phyloP scores from a whole-genome alignment of 2,888 invertebrate species.

The Unio delphinus region DNA sequence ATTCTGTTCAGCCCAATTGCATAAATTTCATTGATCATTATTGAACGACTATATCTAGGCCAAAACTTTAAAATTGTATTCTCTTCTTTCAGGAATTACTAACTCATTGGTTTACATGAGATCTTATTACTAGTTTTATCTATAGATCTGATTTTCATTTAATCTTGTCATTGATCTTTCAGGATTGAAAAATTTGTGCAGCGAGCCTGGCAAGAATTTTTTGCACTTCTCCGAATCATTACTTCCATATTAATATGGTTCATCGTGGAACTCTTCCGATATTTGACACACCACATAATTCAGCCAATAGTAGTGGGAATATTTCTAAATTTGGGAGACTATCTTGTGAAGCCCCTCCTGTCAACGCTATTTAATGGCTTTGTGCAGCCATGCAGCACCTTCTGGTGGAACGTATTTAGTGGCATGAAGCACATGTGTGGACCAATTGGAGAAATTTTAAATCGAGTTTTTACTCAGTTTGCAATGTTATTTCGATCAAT shows the following conservation, averaged over 20 bases:
- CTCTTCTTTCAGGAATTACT: no score
- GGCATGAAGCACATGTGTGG: slow-evolving; percentile 43
- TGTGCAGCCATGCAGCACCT: slow-evolving; percentile 43
- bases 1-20: no score
- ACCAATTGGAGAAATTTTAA: slow-evolving; percentile 42
- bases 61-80: no score
- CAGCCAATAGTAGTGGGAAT: slow-evolving; percentile 45
- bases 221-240: slow-evolving; percentile 39
- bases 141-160: no score
- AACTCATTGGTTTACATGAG: no score
- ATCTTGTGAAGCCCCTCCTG: slow-evolving; percentile 45
- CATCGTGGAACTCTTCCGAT: slow-evolving; percentile 41
- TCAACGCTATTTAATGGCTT: slow-evolving; percentile 45
- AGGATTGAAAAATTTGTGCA: slow-evolving; percentile 39
- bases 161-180: slow-evolving; percentile 15
- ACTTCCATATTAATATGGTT: slow-evolving; percentile 41
- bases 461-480: slow-evolving; percentile 33
- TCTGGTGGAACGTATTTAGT: slow-evolving; percentile 48
- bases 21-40: no score
- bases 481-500: slow-evolving; percentile 40
- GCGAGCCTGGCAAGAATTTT: slow-evolving; percentile 46
- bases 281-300: slow-evolving; percentile 36
- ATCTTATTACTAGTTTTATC: no score
- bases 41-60: no score
- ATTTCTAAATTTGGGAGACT: slow-evolving; percentile 42